These are phyloP conservation scores for Gopherus evgoodei DNA, from an alignment of 2,113 vertebrate species.

Conservation along the genomic window DNA sequence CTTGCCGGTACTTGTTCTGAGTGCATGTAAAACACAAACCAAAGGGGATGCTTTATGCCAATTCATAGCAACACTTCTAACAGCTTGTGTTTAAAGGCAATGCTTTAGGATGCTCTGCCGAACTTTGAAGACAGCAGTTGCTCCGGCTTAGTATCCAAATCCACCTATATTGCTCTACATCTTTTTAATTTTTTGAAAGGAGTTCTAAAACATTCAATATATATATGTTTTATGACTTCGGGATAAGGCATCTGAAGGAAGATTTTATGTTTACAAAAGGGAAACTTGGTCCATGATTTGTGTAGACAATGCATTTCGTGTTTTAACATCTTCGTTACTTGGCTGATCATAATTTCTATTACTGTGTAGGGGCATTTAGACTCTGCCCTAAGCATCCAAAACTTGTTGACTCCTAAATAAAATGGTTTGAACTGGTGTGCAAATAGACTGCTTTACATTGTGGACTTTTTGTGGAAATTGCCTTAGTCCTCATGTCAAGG, in stretches of 20 bases:
- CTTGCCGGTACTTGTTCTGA: constrained; percentile 44
- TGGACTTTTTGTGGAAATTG: neutral
- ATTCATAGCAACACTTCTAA: neutral
- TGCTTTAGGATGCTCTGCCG: neutral
- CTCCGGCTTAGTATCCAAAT: neutral
- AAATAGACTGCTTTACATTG: neutral
- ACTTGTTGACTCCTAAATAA: neutral
- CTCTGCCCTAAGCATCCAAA: neutral
- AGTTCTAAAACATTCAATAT: neutral
- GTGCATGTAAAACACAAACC: neutral
- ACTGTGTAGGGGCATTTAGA: neutral
- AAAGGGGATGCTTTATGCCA: neutral
- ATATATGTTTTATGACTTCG: neutral
- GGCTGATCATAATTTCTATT: neutral
- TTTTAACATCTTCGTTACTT: neutral
- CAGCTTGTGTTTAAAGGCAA: neutral
- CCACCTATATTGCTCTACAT: neutral
- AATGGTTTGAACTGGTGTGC: neutral
- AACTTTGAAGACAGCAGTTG: neutral
- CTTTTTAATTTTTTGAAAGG: neutral
- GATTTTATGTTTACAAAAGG: neutral
- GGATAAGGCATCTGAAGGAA: neutral
- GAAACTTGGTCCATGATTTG: neutral
- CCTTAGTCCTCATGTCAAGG: neutral
- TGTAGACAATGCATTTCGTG: neutral